A percentile compares a stretch with the other conserved stretches of the same genome.
Conservation (phyloP, 2,797 vertebrate genomes). For the Schizothorax lantsangensis region DNA sequence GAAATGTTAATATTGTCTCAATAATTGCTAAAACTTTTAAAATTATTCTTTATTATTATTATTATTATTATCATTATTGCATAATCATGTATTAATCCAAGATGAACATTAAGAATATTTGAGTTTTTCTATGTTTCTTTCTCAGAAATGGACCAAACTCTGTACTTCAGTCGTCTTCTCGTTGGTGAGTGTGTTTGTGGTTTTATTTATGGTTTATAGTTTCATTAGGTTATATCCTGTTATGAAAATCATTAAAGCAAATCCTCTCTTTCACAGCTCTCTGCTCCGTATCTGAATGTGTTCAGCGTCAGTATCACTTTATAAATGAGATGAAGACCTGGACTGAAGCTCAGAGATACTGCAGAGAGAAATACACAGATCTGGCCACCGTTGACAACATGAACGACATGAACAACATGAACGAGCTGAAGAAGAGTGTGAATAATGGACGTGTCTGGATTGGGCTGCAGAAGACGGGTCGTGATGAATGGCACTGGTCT, state of each 20-base stretch:
- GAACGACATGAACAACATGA: not conserved
- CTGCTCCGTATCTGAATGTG: not conserved
- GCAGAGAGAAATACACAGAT: not conserved
- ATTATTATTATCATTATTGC: too few species aligned
- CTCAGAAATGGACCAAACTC: not conserved
- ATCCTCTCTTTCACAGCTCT: not conserved
- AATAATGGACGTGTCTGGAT: not conserved
- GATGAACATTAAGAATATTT: not conserved
- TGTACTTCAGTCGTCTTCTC: not conserved
- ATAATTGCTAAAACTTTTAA: not conserved
- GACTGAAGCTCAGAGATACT: not conserved
- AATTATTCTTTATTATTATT: too few species aligned
- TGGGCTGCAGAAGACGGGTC: not conserved
- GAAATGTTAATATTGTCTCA: not conserved
- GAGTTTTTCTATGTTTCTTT: not conserved
- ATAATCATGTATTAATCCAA: too few species aligned
- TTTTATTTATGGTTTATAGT: too few species aligned
- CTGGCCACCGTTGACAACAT: not conserved
- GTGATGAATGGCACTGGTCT: not conserved
- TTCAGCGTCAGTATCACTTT: too few species aligned
- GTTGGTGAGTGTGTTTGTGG: not conserved
- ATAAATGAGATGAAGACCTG: fast-evolving
- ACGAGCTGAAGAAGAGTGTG: not conserved
- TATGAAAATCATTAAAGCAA: not conserved
- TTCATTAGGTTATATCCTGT: not conserved